phyloP scores from a whole-genome alignment of 1,140 invertebrate species.

The Micrasema longulum region DNA sequence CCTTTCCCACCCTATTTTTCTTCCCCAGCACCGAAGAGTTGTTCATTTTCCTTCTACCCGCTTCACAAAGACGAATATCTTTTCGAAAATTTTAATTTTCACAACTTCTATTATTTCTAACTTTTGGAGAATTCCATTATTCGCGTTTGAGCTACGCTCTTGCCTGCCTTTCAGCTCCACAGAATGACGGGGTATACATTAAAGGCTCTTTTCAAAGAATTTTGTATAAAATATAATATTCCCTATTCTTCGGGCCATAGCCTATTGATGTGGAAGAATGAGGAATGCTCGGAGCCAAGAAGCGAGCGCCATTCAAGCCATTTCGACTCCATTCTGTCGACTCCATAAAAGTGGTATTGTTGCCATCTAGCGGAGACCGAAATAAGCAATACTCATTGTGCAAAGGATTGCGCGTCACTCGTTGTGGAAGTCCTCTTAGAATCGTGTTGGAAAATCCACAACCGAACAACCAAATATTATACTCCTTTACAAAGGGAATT shows the following conservation, averaged over 20 bases:
- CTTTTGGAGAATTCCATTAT: slow-evolving; percentile 51
- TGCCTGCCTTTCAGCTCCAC: slow-evolving; percentile 43
- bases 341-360: slow-evolving; percentile 55
- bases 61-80: slow-evolving; percentile 38
- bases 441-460: slow-evolving; percentile 39
- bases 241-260: slow-evolving; percentile 49
- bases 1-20: not conserved
- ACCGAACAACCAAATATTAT: slow-evolving; percentile 32
- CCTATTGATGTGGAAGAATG: slow-evolving; percentile 54
- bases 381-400: slow-evolving; percentile 55
- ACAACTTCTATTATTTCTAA: slow-evolving; percentile 53
- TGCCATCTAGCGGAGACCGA: slow-evolving; percentile 54
- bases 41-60: slow-evolving; percentile 33
- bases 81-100: slow-evolving; percentile 49
- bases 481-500: slow-evolving; percentile 17
- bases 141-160: slow-evolving; percentile 49
- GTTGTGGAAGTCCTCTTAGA: slow-evolving; percentile 15
- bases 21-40: slow-evolving; percentile 14
- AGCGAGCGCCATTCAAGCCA: slow-evolving; percentile 53
- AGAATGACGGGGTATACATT: slow-evolving; percentile 54
- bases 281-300: slow-evolving; percentile 54
- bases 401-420: slow-evolving; percentile 43
- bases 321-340: slow-evolving; percentile 55
- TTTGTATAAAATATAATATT: slow-evolving; percentile 55
- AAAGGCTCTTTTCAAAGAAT: slow-evolving; percentile 54